Conservation (phyloP, 2,113 vertebrate genomes). For the Chloroceryle aenea region DNA sequence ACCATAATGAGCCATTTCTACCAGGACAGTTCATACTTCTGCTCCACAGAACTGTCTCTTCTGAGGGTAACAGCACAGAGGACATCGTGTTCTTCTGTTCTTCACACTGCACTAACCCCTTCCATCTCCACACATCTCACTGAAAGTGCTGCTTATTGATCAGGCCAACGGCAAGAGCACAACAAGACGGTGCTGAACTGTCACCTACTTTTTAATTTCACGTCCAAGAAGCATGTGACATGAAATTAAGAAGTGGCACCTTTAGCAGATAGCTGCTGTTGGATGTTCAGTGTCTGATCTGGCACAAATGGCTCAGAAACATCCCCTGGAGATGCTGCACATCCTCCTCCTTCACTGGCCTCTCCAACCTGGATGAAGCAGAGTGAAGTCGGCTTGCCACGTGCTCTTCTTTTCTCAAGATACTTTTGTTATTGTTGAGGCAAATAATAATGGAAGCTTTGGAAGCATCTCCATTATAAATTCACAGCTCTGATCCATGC, state of each 20-base stretch:
- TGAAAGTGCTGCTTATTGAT: neutral
- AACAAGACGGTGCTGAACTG: neutral
- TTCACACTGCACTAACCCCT: neutral
- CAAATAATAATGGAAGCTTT: conserved; percentile 35
- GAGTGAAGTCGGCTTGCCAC: neutral
- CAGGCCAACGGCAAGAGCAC: neutral
- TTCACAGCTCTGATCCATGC: conserved; percentile 64
- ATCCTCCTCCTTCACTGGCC: neutral
- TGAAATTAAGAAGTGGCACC: neutral
- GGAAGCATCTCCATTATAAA: conserved; percentile 43
- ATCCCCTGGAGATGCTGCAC: neutral
- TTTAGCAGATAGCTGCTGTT: neutral
- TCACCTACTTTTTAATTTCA: neutral
- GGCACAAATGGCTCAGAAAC: neutral
- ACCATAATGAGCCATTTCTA: neutral
- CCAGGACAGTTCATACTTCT: neutral
- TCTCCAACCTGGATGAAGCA: neutral
- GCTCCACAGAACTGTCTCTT: neutral
- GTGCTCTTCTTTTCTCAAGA: neutral
- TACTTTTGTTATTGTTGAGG: neutral
- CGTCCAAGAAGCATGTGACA: neutral
- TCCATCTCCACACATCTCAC: neutral
- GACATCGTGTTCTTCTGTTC: rapidly evolving
- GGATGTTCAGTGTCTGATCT: neutral
- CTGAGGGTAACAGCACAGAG: neutral